phyloP scores from a whole-genome alignment of 2,888 invertebrate genomes.

The Diaprepes abbreviatus region DNA sequence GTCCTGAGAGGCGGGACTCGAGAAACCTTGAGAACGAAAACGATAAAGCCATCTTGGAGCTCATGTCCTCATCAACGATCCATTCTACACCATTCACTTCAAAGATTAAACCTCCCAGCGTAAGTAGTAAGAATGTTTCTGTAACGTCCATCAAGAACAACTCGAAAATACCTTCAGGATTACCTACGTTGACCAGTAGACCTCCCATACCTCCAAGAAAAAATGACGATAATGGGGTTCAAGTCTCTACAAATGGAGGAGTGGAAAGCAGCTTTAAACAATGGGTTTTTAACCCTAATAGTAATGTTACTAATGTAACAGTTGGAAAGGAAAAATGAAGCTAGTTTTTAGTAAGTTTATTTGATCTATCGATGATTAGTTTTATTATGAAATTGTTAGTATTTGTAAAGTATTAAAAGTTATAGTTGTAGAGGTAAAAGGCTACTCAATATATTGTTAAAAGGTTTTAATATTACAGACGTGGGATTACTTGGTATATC shows the following conservation, averaged over 20 bases:
- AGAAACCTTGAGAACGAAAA: constrained; percentile 61
- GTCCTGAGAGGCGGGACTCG: constrained; percentile 64
- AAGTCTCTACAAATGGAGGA: constrained; percentile 61
- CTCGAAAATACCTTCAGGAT: constrained; percentile 69
- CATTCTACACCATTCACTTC: constrained; percentile 62
- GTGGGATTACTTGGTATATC: too few relatives aligned
- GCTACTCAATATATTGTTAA: too few relatives aligned
- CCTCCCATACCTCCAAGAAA: constrained; percentile 70
- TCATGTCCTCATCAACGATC: constrained; percentile 62
- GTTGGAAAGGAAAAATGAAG: constrained; percentile 60
- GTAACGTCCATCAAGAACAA: constrained; percentile 76
- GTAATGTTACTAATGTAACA: constrained; percentile 64
- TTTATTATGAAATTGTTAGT: too few relatives aligned
- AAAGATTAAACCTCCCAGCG: constrained; percentile 62
- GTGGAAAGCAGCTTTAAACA: constrained; percentile 65
- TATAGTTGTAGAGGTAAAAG: too few relatives aligned
- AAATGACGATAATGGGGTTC: constrained; percentile 61
- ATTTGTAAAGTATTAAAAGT: too few relatives aligned
- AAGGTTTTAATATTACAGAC: too few relatives aligned
- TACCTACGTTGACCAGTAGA: constrained; percentile 61
- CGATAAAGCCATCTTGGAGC: constrained; percentile 64
- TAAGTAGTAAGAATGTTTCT: constrained; percentile 69
- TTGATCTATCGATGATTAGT: too few relatives aligned
- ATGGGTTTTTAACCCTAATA: constrained; percentile 66
- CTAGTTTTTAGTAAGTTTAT: neutral